Conservation (phyloP, 35 echinoderm and acorn worm species). For the Ptychodera flava region DNA sequence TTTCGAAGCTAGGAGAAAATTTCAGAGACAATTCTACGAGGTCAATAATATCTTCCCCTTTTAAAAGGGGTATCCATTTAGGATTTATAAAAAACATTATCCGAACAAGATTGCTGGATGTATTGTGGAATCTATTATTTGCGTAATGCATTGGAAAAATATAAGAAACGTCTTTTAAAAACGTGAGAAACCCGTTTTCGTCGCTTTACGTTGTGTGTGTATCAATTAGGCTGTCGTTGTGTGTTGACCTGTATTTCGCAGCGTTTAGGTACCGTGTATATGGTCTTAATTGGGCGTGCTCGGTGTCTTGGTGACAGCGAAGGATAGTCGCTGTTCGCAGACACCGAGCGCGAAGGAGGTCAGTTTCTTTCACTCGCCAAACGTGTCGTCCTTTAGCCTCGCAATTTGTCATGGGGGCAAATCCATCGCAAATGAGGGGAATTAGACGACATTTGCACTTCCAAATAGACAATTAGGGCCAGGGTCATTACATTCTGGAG, state of each 20-base stretch:
- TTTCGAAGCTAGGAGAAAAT: not conserved
- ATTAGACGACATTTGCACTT: not conserved
- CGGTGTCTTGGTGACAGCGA: too few relatives aligned
- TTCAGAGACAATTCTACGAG: not conserved
- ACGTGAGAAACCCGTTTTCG: too few relatives aligned
- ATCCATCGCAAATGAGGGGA: not conserved
- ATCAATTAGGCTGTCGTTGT: too few relatives aligned
- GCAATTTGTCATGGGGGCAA: not conserved
- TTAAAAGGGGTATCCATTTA: not conserved
- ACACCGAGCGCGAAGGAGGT: not conserved
- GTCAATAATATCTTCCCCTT: not conserved
- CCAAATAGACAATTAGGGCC: not conserved
- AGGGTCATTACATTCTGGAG: not conserved
- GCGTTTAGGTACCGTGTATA: too few relatives aligned
- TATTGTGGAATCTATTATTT: not conserved
- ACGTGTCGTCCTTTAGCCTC: not conserved
- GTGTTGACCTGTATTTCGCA: too few relatives aligned
- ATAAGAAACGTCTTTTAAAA: not conserved
- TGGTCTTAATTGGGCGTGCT: too few relatives aligned
- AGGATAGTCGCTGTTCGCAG: too few relatives aligned
- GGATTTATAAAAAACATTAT: not conserved
- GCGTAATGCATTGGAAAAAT: not conserved
- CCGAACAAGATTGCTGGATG: not conserved
- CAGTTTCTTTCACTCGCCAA: not conserved
- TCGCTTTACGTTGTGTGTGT: too few relatives aligned